A percentile compares a stretch with the other conserved stretches of the same genome.
Evolutionary conservation across 2,113 vertebrate species (phyloP).

Genomic region (Geothlypis trichas): DNA sequence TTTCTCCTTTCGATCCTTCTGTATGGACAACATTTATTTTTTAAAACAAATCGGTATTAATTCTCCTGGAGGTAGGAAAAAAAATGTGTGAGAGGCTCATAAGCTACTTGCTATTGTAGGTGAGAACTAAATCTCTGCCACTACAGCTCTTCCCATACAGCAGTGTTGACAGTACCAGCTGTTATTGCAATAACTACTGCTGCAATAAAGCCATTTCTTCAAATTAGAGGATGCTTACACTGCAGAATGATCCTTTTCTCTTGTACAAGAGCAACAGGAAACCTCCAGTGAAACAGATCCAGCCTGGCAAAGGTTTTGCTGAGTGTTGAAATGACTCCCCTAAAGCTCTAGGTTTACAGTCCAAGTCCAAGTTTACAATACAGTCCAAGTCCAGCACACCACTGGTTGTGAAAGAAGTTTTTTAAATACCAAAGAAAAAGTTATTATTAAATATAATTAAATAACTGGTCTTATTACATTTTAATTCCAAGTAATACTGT

Average conservation of each 20-base stretch:
- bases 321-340: neutral
- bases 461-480: neutral
- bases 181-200: constrained; percentile 23
- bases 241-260: neutral
- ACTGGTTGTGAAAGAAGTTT: neutral
- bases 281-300: neutral
- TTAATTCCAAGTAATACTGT: neutral
- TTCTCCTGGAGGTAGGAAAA: neutral
- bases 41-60: neutral
- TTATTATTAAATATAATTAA: neutral
- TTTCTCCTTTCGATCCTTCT: neutral
- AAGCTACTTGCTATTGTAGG: neutral
- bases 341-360: neutral
- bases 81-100: neutral
- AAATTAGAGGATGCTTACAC: constrained; percentile 25
- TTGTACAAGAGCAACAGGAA: neutral
- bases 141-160: neutral
- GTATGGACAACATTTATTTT: neutral
- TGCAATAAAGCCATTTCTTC: constrained; percentile 32
- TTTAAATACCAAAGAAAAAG: neutral
- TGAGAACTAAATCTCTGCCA: neutral
- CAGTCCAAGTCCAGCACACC: neutral
- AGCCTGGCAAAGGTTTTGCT: neutral
- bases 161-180: constrained; percentile 13
- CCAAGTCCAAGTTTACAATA: no score